Evolutionary conservation across 2,113 vertebrate species (phyloP).

Genomic region (Turdus rufiventris): DNA sequence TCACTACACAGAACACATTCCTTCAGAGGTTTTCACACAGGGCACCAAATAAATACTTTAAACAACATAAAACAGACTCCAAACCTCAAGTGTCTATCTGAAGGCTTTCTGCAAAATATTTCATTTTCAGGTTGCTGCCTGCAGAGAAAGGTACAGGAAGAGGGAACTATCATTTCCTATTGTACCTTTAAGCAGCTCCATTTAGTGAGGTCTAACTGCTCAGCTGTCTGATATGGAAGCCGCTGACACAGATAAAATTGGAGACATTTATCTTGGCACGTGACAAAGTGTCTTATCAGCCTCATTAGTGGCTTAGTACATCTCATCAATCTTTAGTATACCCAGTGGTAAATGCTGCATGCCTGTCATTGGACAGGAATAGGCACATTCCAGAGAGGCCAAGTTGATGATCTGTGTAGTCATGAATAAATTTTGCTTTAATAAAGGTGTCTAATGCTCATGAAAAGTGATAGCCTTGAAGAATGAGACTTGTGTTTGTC

Average conservation of each 20-base stretch:
- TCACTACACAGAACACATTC: background rate
- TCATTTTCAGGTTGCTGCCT: background rate
- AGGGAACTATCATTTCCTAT: background rate
- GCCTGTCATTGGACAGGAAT: slow-evolving; percentile 37
- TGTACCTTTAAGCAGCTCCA: slow-evolving; percentile 18
- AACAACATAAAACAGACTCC: background rate
- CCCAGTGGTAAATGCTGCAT: slow-evolving; percentile 43
- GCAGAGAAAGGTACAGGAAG: background rate
- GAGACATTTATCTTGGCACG: slow-evolving; percentile 59
- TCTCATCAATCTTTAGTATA: slow-evolving; percentile 55
- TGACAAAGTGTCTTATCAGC: slow-evolving; percentile 59
- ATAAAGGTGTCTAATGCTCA: slow-evolving; percentile 56
- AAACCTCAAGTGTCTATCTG: background rate
- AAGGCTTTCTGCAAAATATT: slow-evolving; percentile 8
- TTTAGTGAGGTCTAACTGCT: slow-evolving; percentile 27
- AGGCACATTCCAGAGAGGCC: slow-evolving; percentile 41
- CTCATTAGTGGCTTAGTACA: slow-evolving; percentile 55
- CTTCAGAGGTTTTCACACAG: background rate
- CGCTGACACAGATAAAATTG: slow-evolving; percentile 50
- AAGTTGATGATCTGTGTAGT: slow-evolving; percentile 56
- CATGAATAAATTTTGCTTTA: slow-evolving; percentile 61
- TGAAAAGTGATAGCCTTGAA: slow-evolving; percentile 48
- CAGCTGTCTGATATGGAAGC: slow-evolving; percentile 28
- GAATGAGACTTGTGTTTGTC: slow-evolving; percentile 31
- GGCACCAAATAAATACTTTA: background rate